These are phyloP conservation scores for Lateolabrax maculatus DNA, from an alignment of 2,797 vertebrate genomes.

Conservation along the genomic window DNA sequence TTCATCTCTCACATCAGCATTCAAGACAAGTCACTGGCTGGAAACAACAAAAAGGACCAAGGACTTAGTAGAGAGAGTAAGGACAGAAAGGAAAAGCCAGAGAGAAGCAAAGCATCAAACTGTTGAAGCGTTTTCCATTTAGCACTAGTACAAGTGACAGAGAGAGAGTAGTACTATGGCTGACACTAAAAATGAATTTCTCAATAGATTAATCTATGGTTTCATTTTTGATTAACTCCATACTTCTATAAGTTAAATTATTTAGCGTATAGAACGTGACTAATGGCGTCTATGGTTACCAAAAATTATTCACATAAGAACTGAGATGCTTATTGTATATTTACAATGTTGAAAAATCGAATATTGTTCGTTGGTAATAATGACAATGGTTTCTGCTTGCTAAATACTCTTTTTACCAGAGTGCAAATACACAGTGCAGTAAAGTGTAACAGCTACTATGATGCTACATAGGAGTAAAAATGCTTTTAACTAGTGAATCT, in stretches of 20 bases:
- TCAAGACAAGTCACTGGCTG: conserved; percentile 77
- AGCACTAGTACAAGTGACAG: neutral
- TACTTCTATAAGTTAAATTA: neutral
- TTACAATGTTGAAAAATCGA: neutral
- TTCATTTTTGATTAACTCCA: conserved; percentile 14
- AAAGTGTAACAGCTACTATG: conserved; percentile 9
- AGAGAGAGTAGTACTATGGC: conserved; percentile 3
- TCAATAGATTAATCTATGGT: conserved; percentile 7
- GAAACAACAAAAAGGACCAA: conserved; percentile 79
- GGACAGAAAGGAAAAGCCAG: conserved; percentile 52
- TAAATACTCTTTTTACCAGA: conserved; percentile 14
- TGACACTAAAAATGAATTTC: conserved; percentile 10
- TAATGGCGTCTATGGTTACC: neutral
- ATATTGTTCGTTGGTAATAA: neutral
- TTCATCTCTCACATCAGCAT: conserved; percentile 84
- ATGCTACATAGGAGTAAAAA: neutral
- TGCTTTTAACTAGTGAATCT: neutral
- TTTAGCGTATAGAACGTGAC: neutral
- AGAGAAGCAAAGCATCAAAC: conserved; percentile 22
- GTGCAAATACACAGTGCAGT: neutral
- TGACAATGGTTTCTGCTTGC: neutral
- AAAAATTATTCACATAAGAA: neutral
- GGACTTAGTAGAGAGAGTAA: conserved; percentile 69
- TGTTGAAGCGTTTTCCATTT: conserved; percentile 14
- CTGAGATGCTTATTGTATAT: neutral